Evolutionary conservation across 2,888 invertebrate genomes (phyloP).

Genomic region (Drosophila mimica): DNA sequence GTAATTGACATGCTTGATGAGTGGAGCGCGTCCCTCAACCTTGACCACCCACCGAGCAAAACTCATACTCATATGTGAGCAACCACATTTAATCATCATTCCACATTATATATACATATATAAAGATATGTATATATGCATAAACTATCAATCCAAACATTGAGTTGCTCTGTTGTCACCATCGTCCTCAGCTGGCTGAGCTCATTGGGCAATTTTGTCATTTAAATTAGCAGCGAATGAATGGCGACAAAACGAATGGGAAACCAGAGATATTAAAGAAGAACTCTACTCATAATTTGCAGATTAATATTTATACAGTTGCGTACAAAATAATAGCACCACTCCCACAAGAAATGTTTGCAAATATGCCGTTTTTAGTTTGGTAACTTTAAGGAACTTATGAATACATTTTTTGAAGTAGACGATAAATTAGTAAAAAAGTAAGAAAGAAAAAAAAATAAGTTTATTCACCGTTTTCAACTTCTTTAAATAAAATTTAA

Average conservation of each 20-base stretch:
- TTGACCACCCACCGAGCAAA: background rate
- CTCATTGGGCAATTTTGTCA: constrained; percentile 51
- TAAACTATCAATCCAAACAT: constrained; percentile 27
- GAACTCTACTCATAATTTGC: constrained; percentile 40
- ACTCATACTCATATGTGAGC: constrained; percentile 12
- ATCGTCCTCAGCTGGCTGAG: constrained; percentile 44
- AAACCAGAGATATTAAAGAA: constrained; percentile 4
- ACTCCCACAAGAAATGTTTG: background rate
- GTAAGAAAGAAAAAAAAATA: background rate
- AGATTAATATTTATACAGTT: constrained; percentile 15
- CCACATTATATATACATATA: background rate
- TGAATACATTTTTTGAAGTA: background rate
- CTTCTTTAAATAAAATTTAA: background rate
- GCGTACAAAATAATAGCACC: background rate
- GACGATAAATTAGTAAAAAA: background rate
- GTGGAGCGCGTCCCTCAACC: background rate
- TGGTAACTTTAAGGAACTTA: background rate
- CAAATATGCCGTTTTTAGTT: background rate
- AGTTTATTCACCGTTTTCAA: too few species aligned
- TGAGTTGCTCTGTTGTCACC: constrained; percentile 44
- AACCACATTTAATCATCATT: constrained; percentile 31
- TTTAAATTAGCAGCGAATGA: constrained; percentile 52
- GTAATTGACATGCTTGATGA: constrained; percentile 24
- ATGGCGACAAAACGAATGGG: constrained; percentile 2
- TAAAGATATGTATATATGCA: background rate